These are phyloP conservation scores for Heteractis magnifica DNA, from an alignment of 92 coral and sea anemone species.

Conservation along the genomic window DNA sequence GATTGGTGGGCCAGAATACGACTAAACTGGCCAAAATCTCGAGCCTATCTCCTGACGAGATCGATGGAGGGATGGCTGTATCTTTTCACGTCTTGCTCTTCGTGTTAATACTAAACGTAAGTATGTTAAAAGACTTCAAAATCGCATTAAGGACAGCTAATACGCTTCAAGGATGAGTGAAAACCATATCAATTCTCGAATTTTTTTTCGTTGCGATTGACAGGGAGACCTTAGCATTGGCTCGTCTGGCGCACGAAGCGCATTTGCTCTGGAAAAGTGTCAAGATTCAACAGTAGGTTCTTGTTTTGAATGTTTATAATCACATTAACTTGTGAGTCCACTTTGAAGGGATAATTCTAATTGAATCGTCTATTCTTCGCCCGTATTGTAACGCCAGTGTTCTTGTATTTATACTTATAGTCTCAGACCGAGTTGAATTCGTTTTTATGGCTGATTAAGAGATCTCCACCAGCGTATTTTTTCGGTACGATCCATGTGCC, in stretches of 20 bases:
- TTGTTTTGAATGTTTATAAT: conserved; percentile 55
- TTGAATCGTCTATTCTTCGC: conserved; percentile 45
- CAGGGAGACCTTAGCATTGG: background rate
- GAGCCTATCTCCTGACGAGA: background rate
- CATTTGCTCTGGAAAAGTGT: conserved; percentile 31
- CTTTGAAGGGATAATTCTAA: conserved; percentile 49
- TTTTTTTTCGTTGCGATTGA: background rate
- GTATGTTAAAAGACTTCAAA: conserved; percentile 30
- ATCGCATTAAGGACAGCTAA: background rate
- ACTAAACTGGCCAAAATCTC: conserved; percentile 1
- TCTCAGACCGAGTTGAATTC: conserved; percentile 80
- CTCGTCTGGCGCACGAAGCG: background rate
- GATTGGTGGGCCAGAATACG: conserved; percentile 16
- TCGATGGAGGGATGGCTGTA: conserved; percentile 71
- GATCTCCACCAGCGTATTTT: conserved; percentile 93
- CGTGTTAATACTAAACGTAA: conserved; percentile 51
- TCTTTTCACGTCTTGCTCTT: conserved; percentile 35
- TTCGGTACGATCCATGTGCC: conserved; percentile 98
- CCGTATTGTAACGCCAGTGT: background rate
- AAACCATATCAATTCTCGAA: background rate
- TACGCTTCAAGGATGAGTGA: background rate
- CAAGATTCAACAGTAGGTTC: conserved; percentile 51
- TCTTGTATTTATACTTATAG: conserved; percentile 53
- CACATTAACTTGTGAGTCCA: conserved; percentile 42
- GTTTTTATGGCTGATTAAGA: conserved; percentile 80